Conservation (phyloP, 2,797 vertebrate species). For the Propithecus perrieri region DNA sequence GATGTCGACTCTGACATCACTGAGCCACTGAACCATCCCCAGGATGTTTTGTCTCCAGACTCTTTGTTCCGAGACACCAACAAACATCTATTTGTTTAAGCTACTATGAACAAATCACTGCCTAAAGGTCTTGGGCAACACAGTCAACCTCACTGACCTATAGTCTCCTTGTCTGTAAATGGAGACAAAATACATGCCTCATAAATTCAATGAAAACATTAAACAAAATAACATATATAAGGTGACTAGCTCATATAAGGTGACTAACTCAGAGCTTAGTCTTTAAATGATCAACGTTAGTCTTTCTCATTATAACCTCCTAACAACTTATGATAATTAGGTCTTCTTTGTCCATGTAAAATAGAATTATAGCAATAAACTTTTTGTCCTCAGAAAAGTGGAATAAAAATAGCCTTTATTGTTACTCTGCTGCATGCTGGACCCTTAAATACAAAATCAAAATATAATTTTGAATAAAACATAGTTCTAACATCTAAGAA, state of each 20-base stretch:
- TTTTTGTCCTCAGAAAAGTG: background rate
- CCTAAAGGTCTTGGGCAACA: background rate
- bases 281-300: background rate
- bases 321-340: background rate
- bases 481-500: background rate
- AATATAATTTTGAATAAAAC: slow-evolving; percentile 45
- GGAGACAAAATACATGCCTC: background rate
- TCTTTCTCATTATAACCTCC: background rate
- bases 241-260: background rate
- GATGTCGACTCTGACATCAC: background rate
- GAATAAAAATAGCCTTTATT: slow-evolving; percentile 22
- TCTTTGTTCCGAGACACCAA: background rate
- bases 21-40: background rate
- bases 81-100: background rate
- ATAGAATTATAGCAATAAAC: background rate
- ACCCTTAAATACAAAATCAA: slow-evolving; percentile 1
- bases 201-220: slow-evolving; percentile 9
- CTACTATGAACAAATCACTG: background rate
- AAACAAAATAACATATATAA: background rate
- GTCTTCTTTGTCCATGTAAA: background rate
- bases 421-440: background rate
- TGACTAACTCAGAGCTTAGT: background rate
- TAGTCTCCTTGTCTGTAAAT: background rate
- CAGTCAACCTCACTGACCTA: background rate
- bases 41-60: background rate